phyloP scores from a whole-genome alignment of 2,888 invertebrate species.

The Pomacea canaliculata region DNA sequence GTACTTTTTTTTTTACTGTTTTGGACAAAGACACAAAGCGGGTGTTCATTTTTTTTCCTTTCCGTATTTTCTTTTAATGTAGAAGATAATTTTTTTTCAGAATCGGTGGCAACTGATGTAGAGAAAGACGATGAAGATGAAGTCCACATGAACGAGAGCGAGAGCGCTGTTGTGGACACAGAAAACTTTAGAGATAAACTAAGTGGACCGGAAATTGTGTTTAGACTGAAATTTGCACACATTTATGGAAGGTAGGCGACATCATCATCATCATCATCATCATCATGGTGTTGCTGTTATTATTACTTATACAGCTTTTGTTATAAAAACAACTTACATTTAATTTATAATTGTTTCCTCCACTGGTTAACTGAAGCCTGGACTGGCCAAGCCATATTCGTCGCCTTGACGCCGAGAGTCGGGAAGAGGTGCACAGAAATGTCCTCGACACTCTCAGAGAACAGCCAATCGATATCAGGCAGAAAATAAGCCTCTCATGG shows the following conservation, averaged over 20 bases:
- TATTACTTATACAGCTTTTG: too few relatives aligned
- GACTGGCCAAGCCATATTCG: slow-evolving; percentile 22
- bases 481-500: slow-evolving; percentile 43
- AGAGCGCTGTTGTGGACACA: not conserved
- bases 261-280: not conserved
- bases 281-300: too few relatives aligned
- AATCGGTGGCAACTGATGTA: too few relatives aligned
- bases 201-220: slow-evolving; percentile 16
- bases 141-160: not conserved
- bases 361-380: not conserved
- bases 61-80: too few relatives aligned
- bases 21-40: too few relatives aligned
- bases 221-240: slow-evolving; percentile 20
- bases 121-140: too few relatives aligned
- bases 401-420: slow-evolving; percentile 3
- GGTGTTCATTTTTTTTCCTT: too few relatives aligned
- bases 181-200: not conserved
- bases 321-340: too few relatives aligned
- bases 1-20: too few relatives aligned
- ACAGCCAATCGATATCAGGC: slow-evolving; percentile 43
- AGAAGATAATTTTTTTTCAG: too few relatives aligned
- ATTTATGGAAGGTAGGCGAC: slow-evolving; percentile 6
- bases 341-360: too few relatives aligned
- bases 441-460: slow-evolving; percentile 43
- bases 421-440: slow-evolving; percentile 33